A percentile compares a stretch with the other conserved stretches of the same genome.
phyloP scores from a whole-genome alignment of 2,797 vertebrate genomes.

The Oceanodroma leucorhoa region DNA sequence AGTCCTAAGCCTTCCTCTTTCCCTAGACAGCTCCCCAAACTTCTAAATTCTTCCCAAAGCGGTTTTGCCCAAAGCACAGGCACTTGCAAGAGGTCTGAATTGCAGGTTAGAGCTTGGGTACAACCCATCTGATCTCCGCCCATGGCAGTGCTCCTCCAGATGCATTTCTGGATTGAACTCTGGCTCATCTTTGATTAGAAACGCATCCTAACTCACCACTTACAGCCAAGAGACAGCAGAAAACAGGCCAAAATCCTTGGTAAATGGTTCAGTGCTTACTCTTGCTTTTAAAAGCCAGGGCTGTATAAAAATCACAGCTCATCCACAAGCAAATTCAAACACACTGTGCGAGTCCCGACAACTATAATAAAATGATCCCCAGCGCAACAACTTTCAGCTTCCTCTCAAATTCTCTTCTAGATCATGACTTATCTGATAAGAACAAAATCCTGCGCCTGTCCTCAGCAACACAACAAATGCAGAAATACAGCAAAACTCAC shows the following conservation, averaged over 20 bases:
- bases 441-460: neutral
- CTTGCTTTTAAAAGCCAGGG: neutral
- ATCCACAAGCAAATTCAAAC: neutral
- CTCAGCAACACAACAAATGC: neutral
- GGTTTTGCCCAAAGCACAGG: neutral
- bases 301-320: neutral
- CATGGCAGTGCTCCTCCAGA: neutral
- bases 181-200: neutral
- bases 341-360: neutral
- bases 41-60: neutral
- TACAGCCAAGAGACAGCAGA: neutral
- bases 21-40: neutral
- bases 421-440: neutral
- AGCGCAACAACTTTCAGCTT: neutral
- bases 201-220: neutral
- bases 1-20: neutral
- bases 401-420: neutral
- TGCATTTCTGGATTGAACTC: neutral
- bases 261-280: neutral
- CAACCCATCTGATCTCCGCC: rapidly evolving
- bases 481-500: neutral
- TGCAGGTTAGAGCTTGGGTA: neutral
- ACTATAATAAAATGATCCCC: neutral
- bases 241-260: neutral
- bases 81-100: neutral